Base-by-base conservation (phyloP, 2,888 invertebrate genomes). In the Cephus nigrinus region DNA sequence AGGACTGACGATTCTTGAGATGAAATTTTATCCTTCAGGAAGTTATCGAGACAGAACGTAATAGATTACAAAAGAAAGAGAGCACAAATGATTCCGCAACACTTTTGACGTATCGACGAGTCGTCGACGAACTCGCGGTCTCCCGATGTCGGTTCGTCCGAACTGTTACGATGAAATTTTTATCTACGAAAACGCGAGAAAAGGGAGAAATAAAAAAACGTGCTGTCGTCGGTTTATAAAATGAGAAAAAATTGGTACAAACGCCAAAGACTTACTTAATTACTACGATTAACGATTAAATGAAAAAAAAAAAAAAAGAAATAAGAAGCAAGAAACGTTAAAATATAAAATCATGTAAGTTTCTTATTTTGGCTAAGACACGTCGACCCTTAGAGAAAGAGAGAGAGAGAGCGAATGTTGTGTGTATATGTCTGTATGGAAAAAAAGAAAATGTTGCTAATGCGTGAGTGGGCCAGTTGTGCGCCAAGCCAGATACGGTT, bases 221-320 rank as follows among this genome's bases (percentile, higher is more conserved):
- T 15, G 55, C 55, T 55, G 55, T 55, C 23, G 55, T 55, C 55
- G 23, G 23, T 55, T 55, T 23, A 55, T 55, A 55, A 55, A 23
- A 55, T 23, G 55, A 75, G 69, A 11, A 69, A 89, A 86, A 80
- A 88, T 89, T 88, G 88, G 89, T 88, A 89, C 89, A 89, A 90
- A 89, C 86, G 85, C 90, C 90, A 90, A 90, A 90, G 90, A 89
- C 88, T 89, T 87, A 86, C 83, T 86, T 89, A 89, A 89, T 83
- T 85, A 84, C 83, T 86, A 87, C 86, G 85, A 84, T 84, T 81
- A 82, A 83, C 84, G 82, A 86, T 84, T 80, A 83, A 84, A 55
- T 55, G 55, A 55, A 55, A 55, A 40, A 15, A 1, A 40, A 5
- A 40, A 55, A 23, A 55, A 40, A 15, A 1, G 5, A 5, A 40